Conservation (phyloP, 2,797 vertebrate genomes). For the Oophaga sylvatica region DNA sequence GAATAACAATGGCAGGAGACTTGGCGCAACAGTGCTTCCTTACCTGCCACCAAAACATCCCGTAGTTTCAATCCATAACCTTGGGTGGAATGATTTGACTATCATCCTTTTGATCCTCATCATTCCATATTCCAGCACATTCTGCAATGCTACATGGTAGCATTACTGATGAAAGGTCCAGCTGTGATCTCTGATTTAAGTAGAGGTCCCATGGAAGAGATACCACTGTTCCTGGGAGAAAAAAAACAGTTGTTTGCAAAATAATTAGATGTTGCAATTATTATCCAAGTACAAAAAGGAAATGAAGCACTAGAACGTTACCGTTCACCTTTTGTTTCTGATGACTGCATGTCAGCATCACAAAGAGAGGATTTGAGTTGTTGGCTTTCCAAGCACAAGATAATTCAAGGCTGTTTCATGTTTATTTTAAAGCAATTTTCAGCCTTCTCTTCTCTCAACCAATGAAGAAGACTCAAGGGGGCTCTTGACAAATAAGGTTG, state of each 20-base stretch:
- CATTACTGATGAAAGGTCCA: neutral
- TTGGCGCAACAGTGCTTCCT: neutral
- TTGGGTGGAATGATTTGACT: no score
- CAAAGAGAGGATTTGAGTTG: neutral
- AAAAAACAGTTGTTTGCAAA: neutral
- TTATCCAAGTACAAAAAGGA: neutral
- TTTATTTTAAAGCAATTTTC: slow-evolving; percentile 56
- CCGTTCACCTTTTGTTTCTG: neutral
- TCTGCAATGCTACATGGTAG: neutral
- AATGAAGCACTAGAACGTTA: neutral
- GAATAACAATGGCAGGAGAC: no score
- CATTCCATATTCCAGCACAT: neutral
- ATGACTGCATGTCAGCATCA: neutral
- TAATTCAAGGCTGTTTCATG: slow-evolving; percentile 32
- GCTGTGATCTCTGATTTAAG: neutral
- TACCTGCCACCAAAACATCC: no score
- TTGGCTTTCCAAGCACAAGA: neutral
- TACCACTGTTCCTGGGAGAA: neutral
- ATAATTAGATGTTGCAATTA: neutral
- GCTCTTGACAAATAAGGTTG: slow-evolving; percentile 38
- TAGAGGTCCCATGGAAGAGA: neutral
- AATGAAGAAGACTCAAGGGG: slow-evolving; percentile 43
- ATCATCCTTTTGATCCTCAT: no score
- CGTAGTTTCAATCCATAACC: no score
- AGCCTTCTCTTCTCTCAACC: slow-evolving; percentile 19